Base-by-base conservation (phyloP, 2,888 invertebrate species). In the Apamea monoglypha region DNA sequence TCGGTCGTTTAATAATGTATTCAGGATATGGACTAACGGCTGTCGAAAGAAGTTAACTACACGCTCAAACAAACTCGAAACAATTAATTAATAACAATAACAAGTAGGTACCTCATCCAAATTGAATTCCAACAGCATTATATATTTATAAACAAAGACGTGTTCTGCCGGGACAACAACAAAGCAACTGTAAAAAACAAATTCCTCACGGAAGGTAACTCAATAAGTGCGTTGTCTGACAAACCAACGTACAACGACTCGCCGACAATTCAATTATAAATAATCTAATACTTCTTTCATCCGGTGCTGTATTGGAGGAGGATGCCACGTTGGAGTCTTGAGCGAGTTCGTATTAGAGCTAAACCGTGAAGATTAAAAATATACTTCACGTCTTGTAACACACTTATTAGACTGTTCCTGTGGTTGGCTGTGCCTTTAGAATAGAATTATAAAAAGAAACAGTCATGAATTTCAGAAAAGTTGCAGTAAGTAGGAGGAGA, bases 221-320 rank as follows among this genome's bases (percentile, higher is more conserved):
- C 87, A 84, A 88, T 89, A 88, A 88, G 78, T 80, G 76, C 81
- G 86, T 77, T 40, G 68, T 69, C 72, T 80, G 87, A 89, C 89
- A 89, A 90, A 89, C 85, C 81, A 86, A 89, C 87, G 81, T 77
- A 83, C 80, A 86, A 87, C 80, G 83, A 80, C 89, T 78, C 78
- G 81, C 83, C 80, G 81, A 80, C 88, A 86, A 90, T 90, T 89
- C 89, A 90, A 90, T 90, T 90, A 90, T 89, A 87, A 90, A 90
- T 90, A 90, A 90, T 90, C 87, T 88, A 91, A 90, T 90, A 90
- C 83, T 90, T 85, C 63, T 83, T 83, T 86, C 83, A 87, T 84
- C 78, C 79, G 63, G 72, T 70, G 56, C 80, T 67, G 68, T 89
- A 85, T 88, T 70, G 80, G 76, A 79, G 68, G 56, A 59, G 61